These are phyloP conservation scores for Anas platyrhynchos DNA, from an alignment of 2,113 vertebrate genomes.

Conservation along the genomic window DNA sequence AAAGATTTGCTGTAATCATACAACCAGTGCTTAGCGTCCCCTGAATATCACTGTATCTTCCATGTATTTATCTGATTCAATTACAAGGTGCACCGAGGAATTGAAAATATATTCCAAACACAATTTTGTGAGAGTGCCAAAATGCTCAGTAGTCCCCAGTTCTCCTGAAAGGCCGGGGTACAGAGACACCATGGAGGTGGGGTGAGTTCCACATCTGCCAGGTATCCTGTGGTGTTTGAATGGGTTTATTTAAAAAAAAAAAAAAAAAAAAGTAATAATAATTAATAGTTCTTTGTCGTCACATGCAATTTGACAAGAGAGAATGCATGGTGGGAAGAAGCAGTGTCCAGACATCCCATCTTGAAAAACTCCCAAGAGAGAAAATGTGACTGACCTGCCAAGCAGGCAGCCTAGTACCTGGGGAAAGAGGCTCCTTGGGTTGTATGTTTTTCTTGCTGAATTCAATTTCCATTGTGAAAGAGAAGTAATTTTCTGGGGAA, in stretches of 20 bases:
- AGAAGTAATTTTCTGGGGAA: neutral
- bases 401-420: neutral
- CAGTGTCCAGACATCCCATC: neutral
- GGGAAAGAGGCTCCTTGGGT: accelerated
- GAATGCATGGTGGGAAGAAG: accelerated
- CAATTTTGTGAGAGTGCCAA: accelerated
- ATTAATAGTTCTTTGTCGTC: neutral
- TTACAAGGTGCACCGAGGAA: neutral
- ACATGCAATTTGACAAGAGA: neutral
- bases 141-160: neutral
- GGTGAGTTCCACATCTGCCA: neutral
- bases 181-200: neutral
- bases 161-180: neutral
- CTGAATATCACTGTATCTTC: neutral
- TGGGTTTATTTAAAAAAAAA: neutral
- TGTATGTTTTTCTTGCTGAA: too few species aligned
- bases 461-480: neutral
- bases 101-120: neutral
- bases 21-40: accelerated
- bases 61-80: neutral
- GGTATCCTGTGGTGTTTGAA: neutral
- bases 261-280: neutral
- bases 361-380: neutral
- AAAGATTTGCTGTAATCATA: neutral
- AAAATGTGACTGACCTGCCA: neutral